Base-by-base conservation (phyloP, 1,140 invertebrate genomes). In the Pararge aegeria region DNA sequence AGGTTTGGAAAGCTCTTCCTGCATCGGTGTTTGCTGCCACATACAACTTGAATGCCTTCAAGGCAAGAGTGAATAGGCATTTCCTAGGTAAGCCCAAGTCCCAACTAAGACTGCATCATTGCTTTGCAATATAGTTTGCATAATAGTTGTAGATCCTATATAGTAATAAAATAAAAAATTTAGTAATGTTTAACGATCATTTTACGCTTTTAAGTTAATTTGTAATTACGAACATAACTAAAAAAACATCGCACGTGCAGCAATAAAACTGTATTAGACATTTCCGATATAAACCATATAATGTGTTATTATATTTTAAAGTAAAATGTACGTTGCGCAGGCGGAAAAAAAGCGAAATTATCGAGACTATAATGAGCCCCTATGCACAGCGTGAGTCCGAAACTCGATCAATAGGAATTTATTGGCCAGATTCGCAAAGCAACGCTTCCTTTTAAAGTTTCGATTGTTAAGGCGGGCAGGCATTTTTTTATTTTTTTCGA, bases 321-420 rank as follows among this genome's bases (percentile, higher is more conserved):
- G 24, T 20, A 48, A 52, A 57, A 53, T 48, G 20, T 53, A 40
- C 42, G 38, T 34, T 30, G 27, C 21, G 40, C 5, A n/a, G 12
- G 46, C 38, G 63, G 3, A 52, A 57, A 56, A 57, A 77, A 71
- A 57, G 20, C 20, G 64, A 83, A 84, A 87, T 81, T 75, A 81
- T 78, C 57, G 69, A 24, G 61, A 78, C 57, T 75, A 89, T 87
- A 89, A 89, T 89, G 80, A 82, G 80, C 87, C 87, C 87, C 73
- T 83, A 87, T 89, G 68, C 84, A 13, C 83, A 87, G 87, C 84
- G 78, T 83, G 84, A 76, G 87, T 84, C 83, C 87, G 75, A 87
- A 86, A 87, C 83, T 83, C 82, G 79, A 87, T 89, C 87, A 87
- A 87, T 77, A 80, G 77, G 70, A 86, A 87, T 89, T 89, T 89